phyloP scores from a whole-genome alignment of 2,888 invertebrate genomes.

The Ditylenchus weischeri region DNA sequence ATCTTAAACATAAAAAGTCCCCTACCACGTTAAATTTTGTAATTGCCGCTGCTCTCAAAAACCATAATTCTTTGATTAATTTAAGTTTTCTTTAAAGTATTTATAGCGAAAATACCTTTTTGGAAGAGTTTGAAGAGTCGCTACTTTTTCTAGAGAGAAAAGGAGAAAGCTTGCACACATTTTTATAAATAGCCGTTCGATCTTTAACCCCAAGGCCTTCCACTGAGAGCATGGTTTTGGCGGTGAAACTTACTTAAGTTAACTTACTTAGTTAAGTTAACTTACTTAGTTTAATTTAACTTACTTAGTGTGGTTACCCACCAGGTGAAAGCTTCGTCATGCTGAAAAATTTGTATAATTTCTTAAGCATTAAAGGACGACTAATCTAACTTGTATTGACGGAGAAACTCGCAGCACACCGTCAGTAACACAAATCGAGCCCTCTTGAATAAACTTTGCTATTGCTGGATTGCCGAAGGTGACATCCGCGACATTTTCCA shows the following conservation, averaged over 20 bases:
- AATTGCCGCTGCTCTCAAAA: no score
- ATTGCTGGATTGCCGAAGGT: conserved; percentile 18
- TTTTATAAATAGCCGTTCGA: conserved; percentile 15
- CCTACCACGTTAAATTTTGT: no score
- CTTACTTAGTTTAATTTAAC: no score
- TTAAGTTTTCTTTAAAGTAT: neutral
- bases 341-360: conserved; percentile 6
- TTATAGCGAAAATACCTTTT: neutral
- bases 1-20: no score
- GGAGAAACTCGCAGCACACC: conserved; percentile 17
- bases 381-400: conserved; percentile 10
- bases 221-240: conserved; percentile 14
- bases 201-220: conserved; percentile 12
- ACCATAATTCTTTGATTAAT: no score
- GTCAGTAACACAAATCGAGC: conserved; percentile 14
- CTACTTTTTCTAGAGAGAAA: conserved; percentile 13
- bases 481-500: conserved; percentile 14
- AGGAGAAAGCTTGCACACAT: conserved; percentile 16
- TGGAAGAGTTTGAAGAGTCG: conserved; percentile 5
- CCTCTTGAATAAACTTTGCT: conserved; percentile 19
- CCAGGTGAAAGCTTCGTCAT: conserved; percentile 20
- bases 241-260: conserved; percentile 13
- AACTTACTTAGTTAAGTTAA: no score
- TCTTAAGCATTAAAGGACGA: neutral
- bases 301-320: conserved; percentile 11